Base-by-base conservation (phyloP, 1,140 invertebrate species). In the Linepithema humile region DNA sequence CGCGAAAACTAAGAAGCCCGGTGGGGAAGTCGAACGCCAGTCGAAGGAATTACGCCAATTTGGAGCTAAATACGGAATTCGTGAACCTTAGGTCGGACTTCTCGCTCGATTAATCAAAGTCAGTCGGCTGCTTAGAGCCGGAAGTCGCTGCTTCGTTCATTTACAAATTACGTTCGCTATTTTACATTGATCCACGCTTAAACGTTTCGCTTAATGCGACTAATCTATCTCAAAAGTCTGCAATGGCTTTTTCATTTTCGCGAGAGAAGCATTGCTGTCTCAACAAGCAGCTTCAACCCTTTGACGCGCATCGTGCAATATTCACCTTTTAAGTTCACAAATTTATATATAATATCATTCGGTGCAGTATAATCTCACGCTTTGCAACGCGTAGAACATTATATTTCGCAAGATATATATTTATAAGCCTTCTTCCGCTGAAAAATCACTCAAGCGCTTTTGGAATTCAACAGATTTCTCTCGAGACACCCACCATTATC, bases 81-180 rank as follows among this genome's bases (percentile, higher is more conserved):
- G 60, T 10, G 43, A 26, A 9, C 57, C 26, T 62, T 75, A 29
- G 48, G 26, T 3, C 15, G 62, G 64, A 80, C 64, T 80, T 70
- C 43, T 80, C 75, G 50, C 75, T 50, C 64, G 35, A 80, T 69
- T 80, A 53, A 80, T 80, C 75, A 80, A 70, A 69, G 75, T 80
- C 75, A 70, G n/a, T 35, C 64, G 32, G 17, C 48, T 55, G 64
- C 48, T 80, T 57, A 57, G 64, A 15, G 62, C 32, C 60, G 74
- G 74, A 77, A 78, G 64, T 69, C 75, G 64, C 75, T 55, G 64
- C 64, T 80, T 80, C 64, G 64, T 70, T 80, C 75, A 70, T 80
- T 80, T 57, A 69, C 64, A 55, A 64, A 80, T 80, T 80, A 80
- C 75, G 48, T 23, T 70, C 64, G 48, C 64, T 67, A 67, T 67